A percentile compares a stretch with the other conserved stretches of the same genome.
These are phyloP conservation scores for Dascyllus trimaculatus DNA, from an alignment of 2,113 vertebrate genomes.

Conservation along the genomic window DNA sequence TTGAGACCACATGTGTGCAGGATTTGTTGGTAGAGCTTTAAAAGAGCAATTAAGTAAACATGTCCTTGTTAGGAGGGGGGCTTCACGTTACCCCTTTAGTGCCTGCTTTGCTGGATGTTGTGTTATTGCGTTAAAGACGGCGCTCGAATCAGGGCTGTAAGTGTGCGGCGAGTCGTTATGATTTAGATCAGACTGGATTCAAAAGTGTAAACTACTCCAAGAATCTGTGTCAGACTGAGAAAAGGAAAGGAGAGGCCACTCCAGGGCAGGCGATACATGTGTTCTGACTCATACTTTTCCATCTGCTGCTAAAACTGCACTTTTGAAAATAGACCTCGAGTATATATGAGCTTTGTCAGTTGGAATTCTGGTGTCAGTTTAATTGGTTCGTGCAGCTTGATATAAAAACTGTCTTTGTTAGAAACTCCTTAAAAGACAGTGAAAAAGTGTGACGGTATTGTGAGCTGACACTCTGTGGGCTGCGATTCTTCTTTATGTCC, in stretches of 20 bases:
- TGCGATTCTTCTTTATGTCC: constrained; percentile 60
- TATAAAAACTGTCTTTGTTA: not conserved
- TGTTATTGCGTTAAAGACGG: not conserved
- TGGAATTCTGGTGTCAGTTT: not conserved
- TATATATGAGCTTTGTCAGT: not conserved
- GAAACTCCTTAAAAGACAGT: not conserved
- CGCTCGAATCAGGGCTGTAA: not conserved
- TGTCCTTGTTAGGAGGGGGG: not conserved
- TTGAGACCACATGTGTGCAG: not conserved
- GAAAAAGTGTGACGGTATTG: not conserved
- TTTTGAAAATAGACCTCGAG: constrained; percentile 8
- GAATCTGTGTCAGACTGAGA: constrained; percentile 19
- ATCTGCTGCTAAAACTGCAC: constrained; percentile 22
- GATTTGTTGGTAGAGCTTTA: not conserved
- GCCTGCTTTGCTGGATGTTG: not conserved
- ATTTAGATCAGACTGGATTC: constrained; percentile 17
- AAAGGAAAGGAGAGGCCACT: constrained; percentile 18
- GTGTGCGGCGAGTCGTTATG: not conserved
- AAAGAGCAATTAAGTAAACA: not conserved
- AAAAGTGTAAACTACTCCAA: constrained; percentile 25
- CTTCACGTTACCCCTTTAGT: not conserved
- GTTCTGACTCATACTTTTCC: constrained; percentile 43
- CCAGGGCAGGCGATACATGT: constrained; percentile 10
- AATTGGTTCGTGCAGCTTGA: not conserved
- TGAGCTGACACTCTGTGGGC: constrained; percentile 22